Evolutionary conservation across 2,113 vertebrate species (phyloP).

Genomic region (Cromileptes altivelis): DNA sequence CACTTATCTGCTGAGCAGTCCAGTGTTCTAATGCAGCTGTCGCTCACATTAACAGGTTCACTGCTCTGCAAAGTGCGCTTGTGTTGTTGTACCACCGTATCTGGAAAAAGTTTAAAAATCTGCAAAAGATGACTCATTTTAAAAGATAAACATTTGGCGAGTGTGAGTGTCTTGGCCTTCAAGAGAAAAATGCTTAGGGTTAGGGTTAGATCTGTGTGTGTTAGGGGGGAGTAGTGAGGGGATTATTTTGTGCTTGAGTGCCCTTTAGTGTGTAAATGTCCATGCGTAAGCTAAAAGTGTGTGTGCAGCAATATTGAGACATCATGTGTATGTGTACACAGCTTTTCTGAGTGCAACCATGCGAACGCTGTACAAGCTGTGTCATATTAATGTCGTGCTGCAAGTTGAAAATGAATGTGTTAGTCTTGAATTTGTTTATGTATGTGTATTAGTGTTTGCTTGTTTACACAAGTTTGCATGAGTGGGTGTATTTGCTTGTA

Average conservation of each 20-base stretch:
- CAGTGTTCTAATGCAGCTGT: slow-evolving; percentile 51
- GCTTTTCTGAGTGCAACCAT: slow-evolving; percentile 61
- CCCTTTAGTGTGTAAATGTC: slow-evolving; percentile 71
- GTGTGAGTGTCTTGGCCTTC: slow-evolving; percentile 45
- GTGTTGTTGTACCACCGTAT: slow-evolving; percentile 6
- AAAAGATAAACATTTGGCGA: slow-evolving; percentile 27
- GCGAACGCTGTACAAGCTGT: slow-evolving; percentile 49
- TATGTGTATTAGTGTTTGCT: slow-evolving; percentile 46
- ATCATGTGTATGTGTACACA: slow-evolving; percentile 47
- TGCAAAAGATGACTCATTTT: slow-evolving; percentile 42
- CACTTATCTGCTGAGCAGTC: slow-evolving; percentile 46
- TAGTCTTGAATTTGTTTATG: slow-evolving; percentile 46
- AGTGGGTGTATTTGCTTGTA: slow-evolving; percentile 46
- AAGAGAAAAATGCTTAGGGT: slow-evolving; percentile 52
- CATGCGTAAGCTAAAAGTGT: slow-evolving; percentile 59
- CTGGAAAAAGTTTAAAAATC: slow-evolving; percentile 52
- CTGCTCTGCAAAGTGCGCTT: slow-evolving; percentile 24
- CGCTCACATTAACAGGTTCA: slow-evolving; percentile 55
- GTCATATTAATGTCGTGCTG: slow-evolving; percentile 43
- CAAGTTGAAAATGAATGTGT: slow-evolving; percentile 48
- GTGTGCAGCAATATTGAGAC: slow-evolving; percentile 9
- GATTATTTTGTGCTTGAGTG: slow-evolving; percentile 68
- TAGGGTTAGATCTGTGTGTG: slow-evolving; percentile 41
- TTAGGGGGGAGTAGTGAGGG: slow-evolving; percentile 29
- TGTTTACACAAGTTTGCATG: slow-evolving; percentile 34